A percentile compares a stretch with the other conserved stretches of the same genome.
These are phyloP conservation scores for Mellivora capensis DNA, from an alignment of 2,113 vertebrate species.

Conservation along the genomic window DNA sequence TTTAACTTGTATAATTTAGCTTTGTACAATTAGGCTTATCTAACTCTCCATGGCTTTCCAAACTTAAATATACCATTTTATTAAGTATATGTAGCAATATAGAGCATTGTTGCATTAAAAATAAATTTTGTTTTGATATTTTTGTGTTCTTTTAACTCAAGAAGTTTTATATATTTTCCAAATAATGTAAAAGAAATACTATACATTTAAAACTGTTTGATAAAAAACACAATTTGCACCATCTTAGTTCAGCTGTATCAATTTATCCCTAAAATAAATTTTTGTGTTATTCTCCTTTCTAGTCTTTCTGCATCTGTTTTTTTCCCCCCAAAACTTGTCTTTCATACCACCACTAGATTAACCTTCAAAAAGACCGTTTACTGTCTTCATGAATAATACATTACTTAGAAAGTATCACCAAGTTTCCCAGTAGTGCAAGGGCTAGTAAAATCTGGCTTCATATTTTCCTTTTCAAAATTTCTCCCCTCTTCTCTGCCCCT, in stretches of 20 bases:
- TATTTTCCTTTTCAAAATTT: not conserved
- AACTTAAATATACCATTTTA: not conserved
- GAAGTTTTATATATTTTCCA: not conserved
- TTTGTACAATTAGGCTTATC: not conserved
- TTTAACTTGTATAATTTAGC: conserved; percentile 13
- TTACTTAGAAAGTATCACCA: not conserved
- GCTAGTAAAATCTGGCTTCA: not conserved
- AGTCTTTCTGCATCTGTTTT: not conserved
- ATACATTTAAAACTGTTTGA: not conserved
- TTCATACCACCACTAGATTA: not conserved
- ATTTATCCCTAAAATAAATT: not conserved
- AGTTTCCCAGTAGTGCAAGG: not conserved
- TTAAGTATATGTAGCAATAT: not conserved
- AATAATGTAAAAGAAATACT: not conserved
- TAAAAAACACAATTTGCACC: not conserved
- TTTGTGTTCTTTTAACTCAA: not conserved
- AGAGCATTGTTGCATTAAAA: not conserved
- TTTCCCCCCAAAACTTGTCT: not conserved
- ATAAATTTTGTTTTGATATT: not conserved
- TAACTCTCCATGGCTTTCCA: not conserved
- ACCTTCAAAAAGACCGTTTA: not conserved
- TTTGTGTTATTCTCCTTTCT: not conserved
- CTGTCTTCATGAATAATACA: not conserved
- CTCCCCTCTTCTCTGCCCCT: not conserved
- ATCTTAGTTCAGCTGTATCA: not conserved